A percentile compares a stretch with the other conserved stretches of the same genome.
Evolutionary conservation across 1,140 invertebrate species (phyloP).

Genomic region (Aphelenchoides fujianensis): DNA sequence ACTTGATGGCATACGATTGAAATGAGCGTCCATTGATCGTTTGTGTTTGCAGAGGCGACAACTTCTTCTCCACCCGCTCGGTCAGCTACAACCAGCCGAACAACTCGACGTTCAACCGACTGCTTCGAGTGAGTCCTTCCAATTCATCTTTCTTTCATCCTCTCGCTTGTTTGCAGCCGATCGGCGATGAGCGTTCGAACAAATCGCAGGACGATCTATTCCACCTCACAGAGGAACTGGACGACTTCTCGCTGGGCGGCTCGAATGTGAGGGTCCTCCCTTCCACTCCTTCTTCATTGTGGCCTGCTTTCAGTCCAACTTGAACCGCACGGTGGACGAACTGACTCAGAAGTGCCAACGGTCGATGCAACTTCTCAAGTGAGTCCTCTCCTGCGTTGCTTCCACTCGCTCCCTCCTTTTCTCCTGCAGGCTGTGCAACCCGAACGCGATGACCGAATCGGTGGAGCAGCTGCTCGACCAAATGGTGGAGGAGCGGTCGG

Average conservation of each 20-base stretch:
- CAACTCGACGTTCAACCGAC: conserved; percentile 9
- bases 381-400: conserved; percentile 16
- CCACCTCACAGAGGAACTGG: conserved; percentile 37
- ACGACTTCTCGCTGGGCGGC: conserved; percentile 27
- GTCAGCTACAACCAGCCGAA: conserved; percentile 28
- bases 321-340: conserved; percentile 46
- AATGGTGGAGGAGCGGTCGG: conserved; percentile 29
- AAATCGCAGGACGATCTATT: conserved; percentile 51
- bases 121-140: conserved; percentile 10
- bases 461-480: conserved; percentile 44
- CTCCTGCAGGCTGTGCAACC: conserved; percentile 42
- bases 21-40: conserved; percentile 4
- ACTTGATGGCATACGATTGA: too few relatives aligned
- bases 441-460: conserved; percentile 42
- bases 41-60: conserved; percentile 32
- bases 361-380: conserved; percentile 43
- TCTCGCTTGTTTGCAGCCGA: conserved; percentile 25
- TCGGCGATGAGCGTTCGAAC: conserved; percentile 41
- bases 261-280: conserved; percentile 3
- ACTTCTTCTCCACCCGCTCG: conserved; percentile 36
- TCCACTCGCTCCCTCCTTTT: neutral
- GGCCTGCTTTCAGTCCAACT: conserved; percentile 30
- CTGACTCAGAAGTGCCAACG: conserved; percentile 45
- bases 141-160: conserved; percentile 11
- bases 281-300: neutral